Evolutionary conservation across 1,140 invertebrate species (phyloP).

Genomic region (Himalopsyche phryganea): DNA sequence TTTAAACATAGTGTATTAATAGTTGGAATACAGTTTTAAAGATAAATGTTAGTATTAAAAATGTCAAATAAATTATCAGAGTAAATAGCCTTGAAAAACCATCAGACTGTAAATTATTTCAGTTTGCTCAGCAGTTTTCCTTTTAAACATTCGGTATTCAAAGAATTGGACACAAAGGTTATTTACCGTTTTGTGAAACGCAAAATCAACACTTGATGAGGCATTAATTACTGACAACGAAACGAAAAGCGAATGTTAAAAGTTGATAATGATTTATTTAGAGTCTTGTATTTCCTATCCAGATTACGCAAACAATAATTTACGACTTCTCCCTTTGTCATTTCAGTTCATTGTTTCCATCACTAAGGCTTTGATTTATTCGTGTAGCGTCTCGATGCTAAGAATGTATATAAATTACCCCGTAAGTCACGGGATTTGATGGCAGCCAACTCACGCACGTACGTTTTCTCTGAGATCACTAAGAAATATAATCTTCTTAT

Average conservation of each 20-base stretch:
- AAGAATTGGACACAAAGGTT: too few relatives aligned
- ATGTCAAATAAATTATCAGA: too few relatives aligned
- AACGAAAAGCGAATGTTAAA: background rate
- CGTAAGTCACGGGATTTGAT: slow-evolving; percentile 8
- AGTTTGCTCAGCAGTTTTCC: background rate
- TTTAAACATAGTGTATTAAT: too few relatives aligned
- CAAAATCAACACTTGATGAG: slow-evolving; percentile 6
- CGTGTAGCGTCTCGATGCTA: slow-evolving; percentile 2
- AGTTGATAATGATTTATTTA: slow-evolving; percentile 10
- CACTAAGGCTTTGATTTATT: slow-evolving; percentile 19
- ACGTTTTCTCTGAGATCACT: slow-evolving; percentile 8
- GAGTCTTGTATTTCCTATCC: slow-evolving; percentile 6
- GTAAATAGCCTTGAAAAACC: too few relatives aligned
- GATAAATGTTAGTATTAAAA: too few relatives aligned
- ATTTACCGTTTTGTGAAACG: background rate
- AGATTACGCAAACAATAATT: slow-evolving; percentile 8
- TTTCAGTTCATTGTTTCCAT: slow-evolving; percentile 25
- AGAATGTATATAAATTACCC: slow-evolving; percentile 25
- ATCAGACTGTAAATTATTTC: too few relatives aligned
- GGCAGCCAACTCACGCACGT: slow-evolving; percentile 3
- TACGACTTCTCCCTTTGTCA: background rate
- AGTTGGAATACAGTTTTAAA: too few relatives aligned
- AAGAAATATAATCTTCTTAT: slow-evolving; percentile 19
- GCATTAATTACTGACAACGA: slow-evolving; percentile 1
- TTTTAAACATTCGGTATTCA: background rate